Evolutionary conservation across 2,113 vertebrate genomes (phyloP).

Genomic region (Myotis brandtii): DNA sequence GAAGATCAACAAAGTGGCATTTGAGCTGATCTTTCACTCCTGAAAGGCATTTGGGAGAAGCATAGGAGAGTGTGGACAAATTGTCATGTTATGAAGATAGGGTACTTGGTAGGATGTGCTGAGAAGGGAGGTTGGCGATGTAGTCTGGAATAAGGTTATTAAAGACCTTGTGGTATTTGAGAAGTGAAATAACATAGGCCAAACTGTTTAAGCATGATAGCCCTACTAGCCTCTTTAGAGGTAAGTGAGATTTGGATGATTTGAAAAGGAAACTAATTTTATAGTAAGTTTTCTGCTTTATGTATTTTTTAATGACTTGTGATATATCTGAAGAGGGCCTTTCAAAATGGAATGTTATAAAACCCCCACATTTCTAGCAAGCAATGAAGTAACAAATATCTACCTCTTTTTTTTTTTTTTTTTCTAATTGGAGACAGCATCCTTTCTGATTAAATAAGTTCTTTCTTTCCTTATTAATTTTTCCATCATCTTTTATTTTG

Average conservation of each 20-base stretch:
- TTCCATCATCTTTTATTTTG: background rate
- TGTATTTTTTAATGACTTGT: constrained; percentile 19
- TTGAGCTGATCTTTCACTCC: background rate
- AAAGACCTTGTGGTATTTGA: background rate
- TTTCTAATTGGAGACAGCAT: background rate
- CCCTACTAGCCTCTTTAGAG: background rate
- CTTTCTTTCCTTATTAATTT: constrained; percentile 35
- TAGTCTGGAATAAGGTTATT: background rate
- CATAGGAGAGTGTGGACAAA: background rate
- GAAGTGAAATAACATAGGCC: background rate
- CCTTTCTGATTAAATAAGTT: constrained; percentile 12
- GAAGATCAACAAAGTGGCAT: background rate
- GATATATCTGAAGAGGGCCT: background rate
- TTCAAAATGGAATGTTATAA: constrained; percentile 15
- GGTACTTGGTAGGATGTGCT: background rate
- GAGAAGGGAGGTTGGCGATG: background rate
- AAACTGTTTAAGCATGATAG: background rate
- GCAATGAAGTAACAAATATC: background rate
- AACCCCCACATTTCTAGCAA: background rate
- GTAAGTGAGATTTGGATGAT: constrained; percentile 5
- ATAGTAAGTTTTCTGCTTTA: background rate
- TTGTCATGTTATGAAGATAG: background rate
- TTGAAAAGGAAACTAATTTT: constrained; percentile 54
- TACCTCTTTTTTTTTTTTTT: background rate
- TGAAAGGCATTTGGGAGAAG: background rate